A percentile compares a stretch with the other conserved stretches of the same genome.
Conservation (phyloP, 2,113 vertebrate genomes). For the Sialia sialis region DNA sequence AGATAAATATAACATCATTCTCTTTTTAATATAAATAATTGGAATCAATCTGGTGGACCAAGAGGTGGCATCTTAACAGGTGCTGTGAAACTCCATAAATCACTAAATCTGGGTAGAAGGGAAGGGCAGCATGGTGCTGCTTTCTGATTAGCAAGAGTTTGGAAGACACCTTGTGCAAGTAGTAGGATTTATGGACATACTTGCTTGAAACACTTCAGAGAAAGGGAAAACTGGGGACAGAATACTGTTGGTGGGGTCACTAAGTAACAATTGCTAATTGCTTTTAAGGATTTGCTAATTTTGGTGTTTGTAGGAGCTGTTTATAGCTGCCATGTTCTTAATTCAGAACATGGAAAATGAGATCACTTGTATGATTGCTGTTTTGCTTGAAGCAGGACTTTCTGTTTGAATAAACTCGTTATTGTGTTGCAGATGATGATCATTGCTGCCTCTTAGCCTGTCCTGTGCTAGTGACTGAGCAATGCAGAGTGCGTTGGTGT, state of each 20-base stretch:
- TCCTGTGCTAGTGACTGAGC: not conserved
- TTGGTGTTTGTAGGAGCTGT: not conserved
- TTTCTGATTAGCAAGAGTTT: not conserved
- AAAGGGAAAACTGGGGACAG: not conserved
- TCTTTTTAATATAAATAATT: not conserved
- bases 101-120: not conserved
- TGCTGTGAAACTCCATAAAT: not conserved
- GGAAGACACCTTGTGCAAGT: not conserved
- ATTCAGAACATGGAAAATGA: not conserved
- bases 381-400: not conserved
- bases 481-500: fast-evolving
- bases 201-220: not conserved
- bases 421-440: not conserved
- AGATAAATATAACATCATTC: not conserved
- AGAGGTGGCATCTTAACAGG: not conserved
- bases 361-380: not conserved
- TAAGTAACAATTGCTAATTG: not conserved
- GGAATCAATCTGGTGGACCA: not conserved
- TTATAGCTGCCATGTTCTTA: not conserved
- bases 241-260: not conserved
- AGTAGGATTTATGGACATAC: not conserved
- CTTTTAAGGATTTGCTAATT: not conserved
- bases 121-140: not conserved
- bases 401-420: not conserved
- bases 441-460: not conserved